Base-by-base conservation (phyloP, 2,113 vertebrate species). In the Rhizomys pruinosus region DNA sequence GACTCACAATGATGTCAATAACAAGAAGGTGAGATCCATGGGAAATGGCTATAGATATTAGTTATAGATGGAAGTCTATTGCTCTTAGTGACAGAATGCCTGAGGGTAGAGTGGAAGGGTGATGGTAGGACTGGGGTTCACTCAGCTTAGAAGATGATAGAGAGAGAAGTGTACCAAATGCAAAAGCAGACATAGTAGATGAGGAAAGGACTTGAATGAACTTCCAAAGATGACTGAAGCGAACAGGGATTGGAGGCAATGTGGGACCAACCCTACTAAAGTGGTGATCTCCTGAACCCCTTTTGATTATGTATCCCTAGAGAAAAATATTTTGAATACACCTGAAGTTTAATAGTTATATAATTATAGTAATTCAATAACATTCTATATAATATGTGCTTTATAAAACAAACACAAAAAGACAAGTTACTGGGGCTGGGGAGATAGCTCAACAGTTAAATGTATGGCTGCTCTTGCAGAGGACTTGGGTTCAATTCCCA, bases 331-430 rank as follows among this genome's bases (percentile, higher is more conserved):
- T 85, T n/a, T 73, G 13, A 95, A 79, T 4, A 29, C 19, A 82
- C 34, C 4, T 92, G 84, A 90, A 71, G n/a, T 55, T 59, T 84
- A 73, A 72, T 84, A 69, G 90, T 82, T 89, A 59, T 52, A 90
- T 84, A 95, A 69, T 78, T 81, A 52, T 52, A 52, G 34, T 69
- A 73, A 79, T 57, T 93, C 84, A 87, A 87, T 44, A 87, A 93
- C 39, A 25, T 29, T 92, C 37, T 88, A 68, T 64, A 1, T 93
- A 84, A 93, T 47, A 34, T 16, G 0, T 74, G 73, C 42, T 92
- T 87, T 88, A 22, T 73, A 93, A 59, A 85, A 84, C 13, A 42
- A 93, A 64, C 15, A 77, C 34, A 80, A 84, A 80, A 94, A 55
- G 39, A 84, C 12, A 95, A 90, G 84, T 85, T 74, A 78, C n/a